Percentiles rank a stretch among this genome's conserved stretches.
These are phyloP conservation scores for Erythrocercus mccallii DNA, from an alignment of 2,113 vertebrate genomes.

Conservation along the genomic window DNA sequence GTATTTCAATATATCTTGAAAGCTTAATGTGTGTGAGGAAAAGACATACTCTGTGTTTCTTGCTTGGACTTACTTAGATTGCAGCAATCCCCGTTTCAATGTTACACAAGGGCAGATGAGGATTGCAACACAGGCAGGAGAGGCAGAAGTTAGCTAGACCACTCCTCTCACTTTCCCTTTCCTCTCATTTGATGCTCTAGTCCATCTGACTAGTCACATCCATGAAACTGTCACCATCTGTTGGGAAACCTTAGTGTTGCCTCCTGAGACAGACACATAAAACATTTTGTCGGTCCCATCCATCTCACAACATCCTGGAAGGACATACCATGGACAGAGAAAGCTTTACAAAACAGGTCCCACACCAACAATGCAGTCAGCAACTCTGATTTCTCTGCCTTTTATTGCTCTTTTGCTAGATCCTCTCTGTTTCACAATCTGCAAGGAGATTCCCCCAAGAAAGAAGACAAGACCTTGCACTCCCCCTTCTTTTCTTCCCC, in stretches of 20 bases:
- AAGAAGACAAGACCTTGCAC: not conserved
- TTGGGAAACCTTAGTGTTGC: not conserved
- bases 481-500: not conserved
- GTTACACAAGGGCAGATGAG: not conserved
- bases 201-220: not conserved
- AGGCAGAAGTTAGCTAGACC: not conserved
- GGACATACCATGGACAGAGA: not conserved
- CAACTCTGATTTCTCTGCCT: not conserved
- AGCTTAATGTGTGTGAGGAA: not conserved
- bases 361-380: not conserved
- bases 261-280: not conserved
- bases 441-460: not conserved
- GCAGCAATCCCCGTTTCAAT: not conserved
- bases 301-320: not conserved
- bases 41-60: not conserved
- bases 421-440: not conserved
- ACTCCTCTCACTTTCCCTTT: not conserved
- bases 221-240: not conserved
- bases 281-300: not conserved
- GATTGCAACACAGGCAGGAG: fast-evolving
- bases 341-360: not conserved
- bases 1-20: not conserved
- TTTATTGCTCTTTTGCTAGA: not conserved
- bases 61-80: not conserved
- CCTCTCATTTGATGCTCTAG: not conserved